These are phyloP conservation scores for Leptonema lineaticorne DNA, from an alignment of 1,140 invertebrate genomes.

Conservation along the genomic window DNA sequence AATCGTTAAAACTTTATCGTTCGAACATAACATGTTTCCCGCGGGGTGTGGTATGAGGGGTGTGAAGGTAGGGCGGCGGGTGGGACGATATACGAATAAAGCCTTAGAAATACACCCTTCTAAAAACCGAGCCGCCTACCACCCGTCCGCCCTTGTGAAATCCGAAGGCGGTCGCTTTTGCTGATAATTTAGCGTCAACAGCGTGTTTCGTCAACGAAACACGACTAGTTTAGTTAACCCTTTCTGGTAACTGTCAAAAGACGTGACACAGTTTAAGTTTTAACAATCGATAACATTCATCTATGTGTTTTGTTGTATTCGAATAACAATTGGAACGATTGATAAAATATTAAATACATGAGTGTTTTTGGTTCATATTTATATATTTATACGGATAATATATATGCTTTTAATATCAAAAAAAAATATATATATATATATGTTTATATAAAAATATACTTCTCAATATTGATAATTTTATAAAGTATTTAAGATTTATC, in stretches of 20 bases:
- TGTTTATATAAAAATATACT: neutral
- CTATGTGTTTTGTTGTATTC: neutral
- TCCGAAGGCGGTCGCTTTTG: neutral
- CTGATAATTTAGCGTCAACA: conserved; percentile 9
- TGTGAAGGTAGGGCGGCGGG: too few relatives aligned
- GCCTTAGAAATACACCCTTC: neutral
- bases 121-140: neutral
- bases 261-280: neutral
- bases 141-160: neutral
- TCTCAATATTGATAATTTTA: too few relatives aligned
- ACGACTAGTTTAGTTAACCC: conserved; percentile 4
- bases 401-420: neutral
- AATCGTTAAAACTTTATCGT: conserved; percentile 19
- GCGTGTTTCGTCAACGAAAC: neutral
- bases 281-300: too few relatives aligned
- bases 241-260: conserved; percentile 13
- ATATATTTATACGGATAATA: neutral
- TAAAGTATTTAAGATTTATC: too few relatives aligned
- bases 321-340: neutral
- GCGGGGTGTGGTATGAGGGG: too few relatives aligned
- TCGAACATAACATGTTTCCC: conserved; percentile 9
- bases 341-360: neutral
- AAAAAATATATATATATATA: neutral
- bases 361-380: neutral
- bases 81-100: conserved; percentile 7